Evolutionary conservation across 2,888 invertebrate species (phyloP), one percentile per base, ranked within the genome.

Genomic region (Drosophila incognita): DNA sequence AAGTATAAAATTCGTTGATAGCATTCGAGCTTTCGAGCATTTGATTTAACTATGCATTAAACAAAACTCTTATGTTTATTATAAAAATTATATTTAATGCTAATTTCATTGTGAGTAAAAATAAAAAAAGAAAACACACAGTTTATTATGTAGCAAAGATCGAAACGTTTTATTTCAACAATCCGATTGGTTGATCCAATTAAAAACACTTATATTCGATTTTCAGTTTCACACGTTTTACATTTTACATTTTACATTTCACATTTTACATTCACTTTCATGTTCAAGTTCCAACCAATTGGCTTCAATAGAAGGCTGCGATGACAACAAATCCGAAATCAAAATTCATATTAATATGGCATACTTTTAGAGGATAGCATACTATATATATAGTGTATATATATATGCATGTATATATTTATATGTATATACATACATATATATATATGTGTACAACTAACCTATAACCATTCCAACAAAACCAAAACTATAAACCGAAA

Each of bases 301-400:
- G 90, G 88, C 88, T 90, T 85, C 85, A 90, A 85, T 74, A 40
- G 83, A 90, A 85, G 85, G 90, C 90, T 85, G 85, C 85, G 90
- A 85, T 88, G 88, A 88, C 75, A 80, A 83, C 68, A 80, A 82
- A 84, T 74, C 87, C 81, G 64, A 90, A 85, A 85, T 85, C 85
- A 85, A 85, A 90, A 85, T 88, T 85, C 77, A 85, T 89, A 87
- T 82, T 79, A 76, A 83, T 81, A 89, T 77, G 79, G 73, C 86
- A 89, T 79, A 70, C 63, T 68, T 65, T 65, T 71, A 83, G 71
- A 38, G 58, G 62, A 68, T 74, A 89, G 68, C 68, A 81, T 71
- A 36, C 42, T 35, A 33, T 49, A 49, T 49, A 49, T 27, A 29
- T 74, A 49, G 64, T 64, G 63, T 53, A 29, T 29, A 29, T 7